Evolutionary conservation across 2,888 invertebrate species (phyloP).

Genomic region (Sicus ferrugineus): DNA sequence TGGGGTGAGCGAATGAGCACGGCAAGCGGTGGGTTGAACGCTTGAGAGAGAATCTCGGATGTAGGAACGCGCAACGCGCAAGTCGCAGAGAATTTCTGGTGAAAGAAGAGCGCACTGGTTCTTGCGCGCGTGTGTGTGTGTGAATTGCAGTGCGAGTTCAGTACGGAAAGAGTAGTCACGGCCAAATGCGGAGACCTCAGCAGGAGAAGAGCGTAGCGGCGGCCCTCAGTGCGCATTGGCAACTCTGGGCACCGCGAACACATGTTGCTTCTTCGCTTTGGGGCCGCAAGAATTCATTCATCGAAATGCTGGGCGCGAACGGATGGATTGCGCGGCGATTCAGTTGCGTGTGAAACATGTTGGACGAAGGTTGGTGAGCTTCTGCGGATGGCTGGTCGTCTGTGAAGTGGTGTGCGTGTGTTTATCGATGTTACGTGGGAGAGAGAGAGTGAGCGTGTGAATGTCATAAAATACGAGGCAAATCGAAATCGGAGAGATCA

Average conservation of each 20-base stretch:
- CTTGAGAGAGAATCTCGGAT: neutral
- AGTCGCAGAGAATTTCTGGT: neutral
- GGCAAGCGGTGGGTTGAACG: neutral
- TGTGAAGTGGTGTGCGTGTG: neutral
- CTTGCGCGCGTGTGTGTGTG: neutral
- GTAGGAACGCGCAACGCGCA: neutral
- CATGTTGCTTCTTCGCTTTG: constrained; percentile 54
- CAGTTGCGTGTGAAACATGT: constrained; percentile 57
- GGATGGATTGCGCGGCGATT: constrained; percentile 41
- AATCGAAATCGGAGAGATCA: constrained; percentile 37
- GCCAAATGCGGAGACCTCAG: too few relatives aligned
- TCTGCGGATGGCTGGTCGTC: neutral
- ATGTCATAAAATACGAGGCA: constrained; percentile 41
- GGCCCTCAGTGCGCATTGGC: constrained; percentile 33
- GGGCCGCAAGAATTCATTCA: constrained; percentile 12
- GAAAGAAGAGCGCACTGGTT: neutral
- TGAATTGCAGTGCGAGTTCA: neutral
- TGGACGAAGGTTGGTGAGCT: constrained; percentile 61
- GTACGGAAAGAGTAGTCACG: too few relatives aligned
- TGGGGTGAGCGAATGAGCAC: neutral
- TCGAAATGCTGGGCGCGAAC: constrained; percentile 1
- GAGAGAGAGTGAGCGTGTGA: constrained; percentile 30
- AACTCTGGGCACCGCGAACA: constrained; percentile 44
- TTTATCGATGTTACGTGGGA: constrained; percentile 3
- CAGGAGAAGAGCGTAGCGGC: neutral